Percentiles rank a stretch among this genome's conserved stretches.
Conservation (phyloP, 2,888 invertebrate genomes). For the Drosophila planitibia region DNA sequence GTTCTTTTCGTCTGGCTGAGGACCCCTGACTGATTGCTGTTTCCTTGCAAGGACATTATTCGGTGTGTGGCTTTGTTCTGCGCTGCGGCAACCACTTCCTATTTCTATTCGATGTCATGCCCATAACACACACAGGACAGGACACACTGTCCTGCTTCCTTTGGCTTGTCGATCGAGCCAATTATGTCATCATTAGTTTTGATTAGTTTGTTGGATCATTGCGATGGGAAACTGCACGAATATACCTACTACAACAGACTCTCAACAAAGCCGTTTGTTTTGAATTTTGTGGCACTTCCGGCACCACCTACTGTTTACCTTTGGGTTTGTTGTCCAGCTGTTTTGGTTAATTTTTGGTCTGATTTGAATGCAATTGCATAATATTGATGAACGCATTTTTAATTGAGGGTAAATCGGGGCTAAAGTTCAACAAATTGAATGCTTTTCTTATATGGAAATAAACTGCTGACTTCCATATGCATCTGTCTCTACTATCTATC, state of each 20-base stretch:
- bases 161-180: conserved; percentile 65
- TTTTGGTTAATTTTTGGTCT: conserved; percentile 68
- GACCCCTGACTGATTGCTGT: conserved; percentile 68
- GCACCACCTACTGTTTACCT: conserved; percentile 80
- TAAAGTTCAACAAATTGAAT: not conserved
- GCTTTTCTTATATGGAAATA: not conserved
- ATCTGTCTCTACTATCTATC: conserved; percentile 20
- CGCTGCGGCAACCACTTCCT: conserved; percentile 64
- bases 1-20: conserved; percentile 41
- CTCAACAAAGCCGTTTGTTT: conserved; percentile 47
- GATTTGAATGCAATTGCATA: conserved; percentile 65
- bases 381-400: conserved; percentile 69
- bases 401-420: conserved; percentile 48
- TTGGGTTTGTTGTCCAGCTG: conserved; percentile 61
- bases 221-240: conserved; percentile 68
- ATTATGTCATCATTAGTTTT: conserved; percentile 83
- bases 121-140: conserved; percentile 24
- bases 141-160: conserved; percentile 38
- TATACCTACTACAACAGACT: conserved; percentile 1
- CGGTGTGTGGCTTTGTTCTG: conserved; percentile 60
- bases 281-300: conserved; percentile 77
- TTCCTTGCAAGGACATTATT: conserved; percentile 63
- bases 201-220: conserved; percentile 65
- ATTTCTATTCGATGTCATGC: conserved; percentile 42
- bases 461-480: conserved; percentile 16